Evolutionary conservation across 2,797 vertebrate genomes (phyloP).

Genomic region (Thripadectes ignobilis): DNA sequence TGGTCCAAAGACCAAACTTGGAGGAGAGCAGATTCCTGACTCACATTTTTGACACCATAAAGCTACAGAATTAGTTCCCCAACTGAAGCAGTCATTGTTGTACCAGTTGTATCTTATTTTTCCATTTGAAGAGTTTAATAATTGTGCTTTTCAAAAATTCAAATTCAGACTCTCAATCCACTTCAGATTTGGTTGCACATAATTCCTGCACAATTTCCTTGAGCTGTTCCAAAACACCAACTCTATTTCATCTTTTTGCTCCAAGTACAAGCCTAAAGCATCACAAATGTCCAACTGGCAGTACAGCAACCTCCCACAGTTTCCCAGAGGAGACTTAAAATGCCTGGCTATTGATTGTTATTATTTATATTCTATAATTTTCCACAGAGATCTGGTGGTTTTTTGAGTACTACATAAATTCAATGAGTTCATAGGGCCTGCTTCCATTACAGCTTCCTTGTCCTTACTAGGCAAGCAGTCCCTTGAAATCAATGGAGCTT

Average conservation of each 20-base stretch:
- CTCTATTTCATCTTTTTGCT: background rate
- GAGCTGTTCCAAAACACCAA: conserved; percentile 9
- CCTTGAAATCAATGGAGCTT: background rate
- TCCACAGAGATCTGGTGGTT: conserved; percentile 1
- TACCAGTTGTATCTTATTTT: background rate
- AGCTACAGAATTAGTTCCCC: background rate
- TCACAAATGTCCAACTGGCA: background rate
- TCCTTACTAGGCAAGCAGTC: background rate
- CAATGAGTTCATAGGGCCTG: background rate
- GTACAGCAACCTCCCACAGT: background rate
- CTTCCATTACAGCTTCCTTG: background rate
- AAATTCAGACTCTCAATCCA: background rate
- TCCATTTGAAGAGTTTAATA: background rate
- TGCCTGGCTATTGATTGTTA: background rate
- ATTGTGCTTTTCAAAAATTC: background rate
- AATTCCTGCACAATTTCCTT: background rate
- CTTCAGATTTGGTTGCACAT: background rate
- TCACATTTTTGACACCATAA: background rate
- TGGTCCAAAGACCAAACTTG: background rate
- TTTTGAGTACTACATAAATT: background rate
- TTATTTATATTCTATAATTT: conserved; percentile 32
- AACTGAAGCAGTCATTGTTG: background rate
- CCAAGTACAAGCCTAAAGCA: background rate
- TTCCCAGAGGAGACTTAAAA: background rate
- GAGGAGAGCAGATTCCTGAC: background rate